Conservation (phyloP, 2,113 vertebrate species). For the Notarius quadriscutis region DNA sequence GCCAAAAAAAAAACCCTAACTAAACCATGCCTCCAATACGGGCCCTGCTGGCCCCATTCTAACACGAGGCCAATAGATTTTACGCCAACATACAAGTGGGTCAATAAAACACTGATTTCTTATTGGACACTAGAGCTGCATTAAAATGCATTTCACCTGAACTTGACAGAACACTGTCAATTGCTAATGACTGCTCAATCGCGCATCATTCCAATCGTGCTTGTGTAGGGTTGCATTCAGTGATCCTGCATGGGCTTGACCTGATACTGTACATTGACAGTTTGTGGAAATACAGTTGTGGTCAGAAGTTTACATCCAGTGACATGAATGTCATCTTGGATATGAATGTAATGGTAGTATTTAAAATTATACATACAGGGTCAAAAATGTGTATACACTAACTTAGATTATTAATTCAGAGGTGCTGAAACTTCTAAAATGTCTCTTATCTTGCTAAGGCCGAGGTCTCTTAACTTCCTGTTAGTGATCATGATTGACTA, state of each 20-base stretch:
- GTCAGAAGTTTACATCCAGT: too few species aligned
- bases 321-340: too few species aligned
- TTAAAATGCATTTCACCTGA: slow-evolving; percentile 1
- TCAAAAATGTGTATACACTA: too few species aligned
- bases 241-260: background rate
- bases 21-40: background rate
- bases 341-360: too few species aligned
- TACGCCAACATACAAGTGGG: background rate
- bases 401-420: too few species aligned
- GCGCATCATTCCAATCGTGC: background rate
- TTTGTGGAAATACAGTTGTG: too few species aligned
- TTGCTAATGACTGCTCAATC: background rate
- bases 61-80: background rate
- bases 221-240: background rate
- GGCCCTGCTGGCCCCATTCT: background rate
- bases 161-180: background rate
- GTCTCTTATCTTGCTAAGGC: too few species aligned
- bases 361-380: too few species aligned
- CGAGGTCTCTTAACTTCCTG: too few species aligned
- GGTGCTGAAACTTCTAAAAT: too few species aligned
- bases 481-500: too few species aligned
- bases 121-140: slow-evolving; percentile 4
- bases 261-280: background rate
- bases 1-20: background rate
- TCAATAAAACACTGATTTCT: slow-evolving; percentile 15